These are phyloP conservation scores for Aradus depressus DNA, from an alignment of 2,888 invertebrate genomes.

Conservation along the genomic window DNA sequence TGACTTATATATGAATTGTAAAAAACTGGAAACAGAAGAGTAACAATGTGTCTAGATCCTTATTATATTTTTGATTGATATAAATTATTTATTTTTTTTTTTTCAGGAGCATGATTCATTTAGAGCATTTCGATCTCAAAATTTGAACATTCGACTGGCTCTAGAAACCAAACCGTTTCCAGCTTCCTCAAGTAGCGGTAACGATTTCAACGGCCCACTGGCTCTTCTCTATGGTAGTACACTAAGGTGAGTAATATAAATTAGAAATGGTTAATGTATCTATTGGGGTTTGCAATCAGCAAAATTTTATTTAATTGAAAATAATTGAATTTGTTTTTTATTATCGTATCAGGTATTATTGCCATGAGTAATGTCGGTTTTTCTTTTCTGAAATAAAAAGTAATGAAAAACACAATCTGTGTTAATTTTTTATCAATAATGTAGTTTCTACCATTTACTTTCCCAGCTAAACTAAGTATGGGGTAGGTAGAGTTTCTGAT, in stretches of 20 bases:
- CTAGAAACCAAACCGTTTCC: conserved; percentile 58
- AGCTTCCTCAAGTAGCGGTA: conserved; percentile 37
- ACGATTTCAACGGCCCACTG: conserved; percentile 51
- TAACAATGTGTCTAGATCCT: background rate
- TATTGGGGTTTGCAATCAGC: background rate
- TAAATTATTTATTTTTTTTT: conserved; percentile 4
- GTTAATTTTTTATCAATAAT: no score
- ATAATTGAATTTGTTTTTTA: no score
- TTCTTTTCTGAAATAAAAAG: no score
- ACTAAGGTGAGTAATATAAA: conserved; percentile 44
- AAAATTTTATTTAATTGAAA: no score
- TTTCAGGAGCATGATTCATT: conserved; percentile 83
- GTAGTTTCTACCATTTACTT: no score
- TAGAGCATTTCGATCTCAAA: conserved; percentile 82
- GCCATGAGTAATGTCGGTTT: no score
- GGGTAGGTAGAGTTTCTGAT: no score
- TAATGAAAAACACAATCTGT: no score
- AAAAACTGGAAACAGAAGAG: no score
- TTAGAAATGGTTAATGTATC: background rate
- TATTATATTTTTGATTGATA: conserved; percentile 13
- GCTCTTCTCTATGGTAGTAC: conserved; percentile 86
- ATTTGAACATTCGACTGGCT: conserved; percentile 64
- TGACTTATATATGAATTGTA: no score
- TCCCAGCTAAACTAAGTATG: no score
- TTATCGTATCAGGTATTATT: no score